A percentile compares a stretch with the other conserved stretches of the same genome.
Evolutionary conservation across 1,140 invertebrate species (phyloP).

Genomic region (Calliphora vicina): DNA sequence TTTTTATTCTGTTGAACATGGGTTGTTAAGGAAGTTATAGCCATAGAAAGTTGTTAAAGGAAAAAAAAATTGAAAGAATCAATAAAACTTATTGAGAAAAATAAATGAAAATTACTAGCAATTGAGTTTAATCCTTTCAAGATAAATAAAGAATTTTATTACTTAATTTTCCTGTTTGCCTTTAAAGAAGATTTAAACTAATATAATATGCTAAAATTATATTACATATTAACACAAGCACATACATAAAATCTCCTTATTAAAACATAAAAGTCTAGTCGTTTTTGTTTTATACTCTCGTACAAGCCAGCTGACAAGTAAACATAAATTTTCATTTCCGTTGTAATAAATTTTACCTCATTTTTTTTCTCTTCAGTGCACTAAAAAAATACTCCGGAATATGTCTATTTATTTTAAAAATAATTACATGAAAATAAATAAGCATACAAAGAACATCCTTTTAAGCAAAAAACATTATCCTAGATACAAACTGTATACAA

Average conservation of each 20-base stretch:
- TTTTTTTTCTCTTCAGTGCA: neutral
- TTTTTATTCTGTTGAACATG: neutral
- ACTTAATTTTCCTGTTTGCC: neutral
- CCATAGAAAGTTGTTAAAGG: conserved; percentile 2
- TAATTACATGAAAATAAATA: conserved; percentile 32
- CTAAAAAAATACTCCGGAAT: neutral
- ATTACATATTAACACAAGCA: neutral
- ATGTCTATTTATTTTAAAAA: conserved; percentile 22
- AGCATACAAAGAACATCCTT: neutral
- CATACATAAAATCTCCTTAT: neutral
- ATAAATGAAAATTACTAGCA: neutral
- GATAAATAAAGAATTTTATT: neutral
- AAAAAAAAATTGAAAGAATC: neutral
- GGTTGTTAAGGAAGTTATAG: neutral
- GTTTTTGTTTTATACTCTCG: neutral
- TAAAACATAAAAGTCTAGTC: neutral
- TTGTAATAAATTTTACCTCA: conserved; percentile 22
- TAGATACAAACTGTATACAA: neutral
- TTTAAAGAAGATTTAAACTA: neutral
- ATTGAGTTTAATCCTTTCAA: neutral
- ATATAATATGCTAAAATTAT: neutral
- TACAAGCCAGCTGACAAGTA: neutral
- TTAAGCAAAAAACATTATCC: neutral
- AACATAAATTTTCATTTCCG: conserved; percentile 26
- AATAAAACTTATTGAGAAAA: neutral